These are phyloP conservation scores for Melolontha melolontha DNA, from an alignment of 2,888 invertebrate species.

Conservation along the genomic window DNA sequence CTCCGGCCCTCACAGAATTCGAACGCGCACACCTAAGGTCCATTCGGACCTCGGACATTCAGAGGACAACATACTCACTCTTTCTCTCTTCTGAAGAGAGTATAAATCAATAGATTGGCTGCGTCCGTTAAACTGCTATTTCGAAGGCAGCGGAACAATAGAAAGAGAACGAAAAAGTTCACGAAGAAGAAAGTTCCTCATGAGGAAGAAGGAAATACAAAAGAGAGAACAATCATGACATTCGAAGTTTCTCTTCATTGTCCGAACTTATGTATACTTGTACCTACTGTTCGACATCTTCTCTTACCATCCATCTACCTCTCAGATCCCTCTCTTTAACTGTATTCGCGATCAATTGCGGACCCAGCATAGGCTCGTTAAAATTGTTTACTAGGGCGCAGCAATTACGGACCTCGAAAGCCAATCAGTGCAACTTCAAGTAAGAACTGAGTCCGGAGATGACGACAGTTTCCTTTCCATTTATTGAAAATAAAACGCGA, in stretches of 20 bases:
- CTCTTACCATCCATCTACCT: conserved; percentile 18
- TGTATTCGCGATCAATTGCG: conserved; percentile 29
- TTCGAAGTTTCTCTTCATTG: conserved; percentile 19
- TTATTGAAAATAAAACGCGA: conserved; percentile 20
- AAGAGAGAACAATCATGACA: conserved; percentile 12
- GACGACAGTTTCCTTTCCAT: conserved; percentile 24
- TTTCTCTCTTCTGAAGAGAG: conserved; percentile 28
- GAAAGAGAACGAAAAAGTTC: not conserved
- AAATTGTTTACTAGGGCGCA: conserved; percentile 36
- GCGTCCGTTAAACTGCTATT: conserved; percentile 32
- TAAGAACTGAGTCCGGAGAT: conserved; percentile 23
- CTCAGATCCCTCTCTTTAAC: conserved; percentile 21
- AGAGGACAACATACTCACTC: conserved; percentile 27
- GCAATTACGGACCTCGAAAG: conserved; percentile 33
- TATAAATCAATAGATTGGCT: conserved; percentile 37
- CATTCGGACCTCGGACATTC: conserved; percentile 30
- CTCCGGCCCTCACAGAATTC: conserved; percentile 10
- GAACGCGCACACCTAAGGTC: conserved; percentile 27
- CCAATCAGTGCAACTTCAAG: conserved; percentile 26
- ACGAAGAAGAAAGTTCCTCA: not conserved
- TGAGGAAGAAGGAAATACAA: not conserved
- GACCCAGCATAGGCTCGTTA: conserved; percentile 31
- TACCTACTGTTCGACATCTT: conserved; percentile 23
- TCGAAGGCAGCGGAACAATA: conserved; percentile 21
- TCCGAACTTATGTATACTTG: conserved; percentile 10